Evolutionary conservation across 2,113 vertebrate species (phyloP), one percentile per base, ranked within the genome.

Genomic region (Actinemys pallida): DNA sequence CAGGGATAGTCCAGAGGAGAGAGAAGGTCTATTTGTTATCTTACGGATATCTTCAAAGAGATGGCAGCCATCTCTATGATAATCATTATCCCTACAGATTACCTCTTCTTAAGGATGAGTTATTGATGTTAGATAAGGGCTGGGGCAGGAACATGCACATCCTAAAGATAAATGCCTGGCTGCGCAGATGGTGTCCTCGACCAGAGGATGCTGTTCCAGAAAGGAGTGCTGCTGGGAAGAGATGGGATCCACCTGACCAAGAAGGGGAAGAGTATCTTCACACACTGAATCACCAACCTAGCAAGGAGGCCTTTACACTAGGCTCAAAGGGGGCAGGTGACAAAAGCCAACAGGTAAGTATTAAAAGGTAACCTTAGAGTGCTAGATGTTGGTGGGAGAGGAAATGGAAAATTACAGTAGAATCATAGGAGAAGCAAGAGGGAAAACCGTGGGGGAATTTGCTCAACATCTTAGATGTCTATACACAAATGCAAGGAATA

Each of bases 41-140:
- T 86, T 90, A 84, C 39, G 86, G 89, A 82, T 95, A 93, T 90
- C 89, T 93, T 45, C 86, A 93, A 95, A 85, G 57, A 95, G 87
- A 90, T 86, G 85, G 83, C 81, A 95, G 81, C 88, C 90, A 92
- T 93, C 85, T 79, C 87, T 57, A 35, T 78, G 87, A 95, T 92
- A 95, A 95, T 78, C 42, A 78, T 84, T 91, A 95, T 81, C 87
- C 72, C 89, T 91, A 83, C 3, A 91, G 65, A 93, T 57, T 91
- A 53, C 81, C 85, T 93, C 75, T 87, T 95, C 78, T 95, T 95
- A 97, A 95, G 57, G 81, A 90, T 92, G 75, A 24, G 8, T 29
- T 94, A 75, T 22, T 39, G 65, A 39, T 39, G 65, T 72, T 72
- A 39, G n/a, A 19, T 72, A 39, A 39, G n/a, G 19, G 35, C 65